These are phyloP conservation scores for Lamproptera curius DNA, from an alignment of 2,888 invertebrate species.

Conservation along the genomic window DNA sequence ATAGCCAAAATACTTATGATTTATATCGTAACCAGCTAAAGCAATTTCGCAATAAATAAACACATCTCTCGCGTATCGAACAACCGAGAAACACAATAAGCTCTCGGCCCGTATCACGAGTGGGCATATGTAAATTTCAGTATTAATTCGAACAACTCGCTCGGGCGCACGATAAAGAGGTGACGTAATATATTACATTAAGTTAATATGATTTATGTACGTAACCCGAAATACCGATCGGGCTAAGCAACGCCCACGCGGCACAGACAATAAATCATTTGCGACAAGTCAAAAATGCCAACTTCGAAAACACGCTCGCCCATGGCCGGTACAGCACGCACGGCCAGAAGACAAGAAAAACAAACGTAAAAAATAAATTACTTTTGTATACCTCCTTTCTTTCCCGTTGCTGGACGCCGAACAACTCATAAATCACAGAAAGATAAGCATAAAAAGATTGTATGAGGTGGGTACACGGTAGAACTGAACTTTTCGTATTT, in stretches of 20 bases:
- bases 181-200: conserved; percentile 33
- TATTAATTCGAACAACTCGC: conserved; percentile 22
- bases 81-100: no score
- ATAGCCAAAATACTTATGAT: no score
- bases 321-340: conserved; percentile 70
- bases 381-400: conserved; percentile 77
- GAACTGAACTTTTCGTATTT: conserved; percentile 76
- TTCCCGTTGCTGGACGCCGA: conserved; percentile 75
- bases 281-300: conserved; percentile 77
- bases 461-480: conserved; percentile 74
- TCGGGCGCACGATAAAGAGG: conserved; percentile 33
- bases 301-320: conserved; percentile 74
- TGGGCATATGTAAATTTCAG: conserved; percentile 1
- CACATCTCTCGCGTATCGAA: neutral
- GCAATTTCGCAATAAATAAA: no score
- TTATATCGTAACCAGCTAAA: no score
- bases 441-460: conserved; percentile 79
- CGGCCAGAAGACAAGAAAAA: conserved; percentile 73
- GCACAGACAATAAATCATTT: conserved; percentile 68
- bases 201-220: conserved; percentile 57
- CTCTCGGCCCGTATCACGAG: neutral
- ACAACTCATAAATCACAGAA: conserved; percentile 75
- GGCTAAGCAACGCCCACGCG: conserved; percentile 74
- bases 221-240: conserved; percentile 72
- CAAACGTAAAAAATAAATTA: conserved; percentile 77